Evolutionary conservation across 2,888 invertebrate genomes (phyloP).

Genomic region (Drosophila recens): DNA sequence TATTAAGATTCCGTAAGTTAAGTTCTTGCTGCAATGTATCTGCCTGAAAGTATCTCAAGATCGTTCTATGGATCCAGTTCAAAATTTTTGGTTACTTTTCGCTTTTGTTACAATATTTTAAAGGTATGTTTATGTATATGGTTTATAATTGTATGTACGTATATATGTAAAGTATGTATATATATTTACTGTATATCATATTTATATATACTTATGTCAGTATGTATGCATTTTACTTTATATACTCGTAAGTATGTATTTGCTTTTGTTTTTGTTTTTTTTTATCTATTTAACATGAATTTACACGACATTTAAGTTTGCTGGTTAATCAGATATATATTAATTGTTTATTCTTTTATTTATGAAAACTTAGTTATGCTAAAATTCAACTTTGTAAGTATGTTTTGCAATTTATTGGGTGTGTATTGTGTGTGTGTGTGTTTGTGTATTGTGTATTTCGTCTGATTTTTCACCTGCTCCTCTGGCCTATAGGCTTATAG

Average conservation of each 20-base stretch:
- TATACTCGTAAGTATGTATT: constrained; percentile 15
- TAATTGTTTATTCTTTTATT: constrained; percentile 23
- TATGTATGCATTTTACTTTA: constrained; percentile 16
- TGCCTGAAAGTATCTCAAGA: constrained; percentile 32
- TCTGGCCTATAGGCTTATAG: constrained; percentile 27
- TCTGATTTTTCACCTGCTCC: constrained; percentile 72
- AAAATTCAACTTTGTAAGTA: constrained; percentile 70
- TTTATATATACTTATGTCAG: constrained; percentile 13
- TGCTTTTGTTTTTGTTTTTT: constrained; percentile 3
- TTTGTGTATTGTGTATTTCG: constrained; percentile 23
- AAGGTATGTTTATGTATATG: constrained; percentile 39
- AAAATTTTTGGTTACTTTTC: constrained; percentile 31
- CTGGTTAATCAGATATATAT: constrained; percentile 54
- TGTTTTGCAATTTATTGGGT: constrained; percentile 38
- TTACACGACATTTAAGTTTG: constrained; percentile 77
- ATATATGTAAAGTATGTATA: constrained; percentile 35
- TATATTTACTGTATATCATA: constrained; percentile 31
- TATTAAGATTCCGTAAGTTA: constrained; percentile 40
- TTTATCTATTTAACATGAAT: constrained; percentile 67
- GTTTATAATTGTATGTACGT: constrained; percentile 33
- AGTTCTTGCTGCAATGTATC: constrained; percentile 34
- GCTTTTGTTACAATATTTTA: constrained; percentile 1
- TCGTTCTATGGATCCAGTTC: constrained; percentile 35
- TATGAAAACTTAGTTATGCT: constrained; percentile 66
- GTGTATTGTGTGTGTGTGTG: constrained; percentile 32